Conservation (phyloP, 2,888 invertebrate genomes). For the Nomada hirtipes region DNA sequence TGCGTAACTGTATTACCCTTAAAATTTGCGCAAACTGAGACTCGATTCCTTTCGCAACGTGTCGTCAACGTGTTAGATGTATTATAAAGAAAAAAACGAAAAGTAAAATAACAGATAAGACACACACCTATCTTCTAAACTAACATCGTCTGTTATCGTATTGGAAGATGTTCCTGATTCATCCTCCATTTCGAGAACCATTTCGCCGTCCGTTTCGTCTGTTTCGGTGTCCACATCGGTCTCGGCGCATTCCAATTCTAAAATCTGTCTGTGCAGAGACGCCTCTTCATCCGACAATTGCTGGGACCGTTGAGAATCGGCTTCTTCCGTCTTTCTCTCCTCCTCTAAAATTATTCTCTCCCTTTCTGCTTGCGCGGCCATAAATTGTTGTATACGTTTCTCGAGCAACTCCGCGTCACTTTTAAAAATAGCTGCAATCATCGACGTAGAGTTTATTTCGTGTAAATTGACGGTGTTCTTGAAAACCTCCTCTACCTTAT, state of each 20-base stretch:
- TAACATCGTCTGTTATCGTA: slow-evolving; percentile 75
- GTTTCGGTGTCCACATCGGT: slow-evolving; percentile 93
- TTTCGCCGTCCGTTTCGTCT: slow-evolving; percentile 91
- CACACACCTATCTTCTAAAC: slow-evolving; percentile 79
- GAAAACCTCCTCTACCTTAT: slow-evolving; percentile 59
- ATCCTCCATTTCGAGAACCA: slow-evolving; percentile 85
- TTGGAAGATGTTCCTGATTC: slow-evolving; percentile 72
- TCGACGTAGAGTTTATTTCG: slow-evolving; percentile 81
- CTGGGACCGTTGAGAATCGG: slow-evolving; percentile 89
- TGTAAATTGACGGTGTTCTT: slow-evolving; percentile 68
- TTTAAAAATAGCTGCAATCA: slow-evolving; percentile 83
- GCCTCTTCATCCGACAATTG: slow-evolving; percentile 91
- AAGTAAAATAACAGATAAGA: background rate
- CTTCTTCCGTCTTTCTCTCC: slow-evolving; percentile 86
- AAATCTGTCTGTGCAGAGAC: slow-evolving; percentile 90
- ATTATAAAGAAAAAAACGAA: background rate
- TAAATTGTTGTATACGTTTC: slow-evolving; percentile 82
- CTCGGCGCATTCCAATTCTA: slow-evolving; percentile 90
- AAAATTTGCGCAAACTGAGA: too few species aligned
- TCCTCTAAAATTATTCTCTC: slow-evolving; percentile 83
- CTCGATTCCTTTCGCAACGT: too few species aligned
- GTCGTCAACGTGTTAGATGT: too few species aligned
- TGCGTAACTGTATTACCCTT: too few species aligned
- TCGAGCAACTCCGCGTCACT: slow-evolving; percentile 82
- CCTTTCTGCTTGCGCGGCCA: slow-evolving; percentile 83